These are phyloP conservation scores for Magallana nippona DNA, from an alignment of 2,888 invertebrate genomes.

Conservation along the genomic window DNA sequence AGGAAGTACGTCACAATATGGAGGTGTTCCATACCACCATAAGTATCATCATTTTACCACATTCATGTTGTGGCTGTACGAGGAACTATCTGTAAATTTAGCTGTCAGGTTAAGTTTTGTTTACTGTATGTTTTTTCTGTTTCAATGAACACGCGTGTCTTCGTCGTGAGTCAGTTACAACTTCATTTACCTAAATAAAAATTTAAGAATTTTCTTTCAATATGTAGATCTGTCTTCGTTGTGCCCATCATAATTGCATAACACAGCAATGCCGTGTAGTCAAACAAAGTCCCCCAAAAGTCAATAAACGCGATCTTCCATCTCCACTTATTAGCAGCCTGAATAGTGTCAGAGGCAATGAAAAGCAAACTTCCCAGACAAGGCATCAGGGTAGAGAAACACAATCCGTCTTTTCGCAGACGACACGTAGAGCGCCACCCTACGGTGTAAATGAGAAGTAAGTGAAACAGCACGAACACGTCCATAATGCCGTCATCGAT, in stretches of 20 bases:
- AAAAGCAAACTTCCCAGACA: slow-evolving; percentile 64
- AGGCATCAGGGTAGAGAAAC: slow-evolving; percentile 53
- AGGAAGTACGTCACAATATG: no score
- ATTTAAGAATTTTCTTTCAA: slow-evolving; percentile 8
- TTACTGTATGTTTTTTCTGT: no score
- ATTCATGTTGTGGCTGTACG: no score
- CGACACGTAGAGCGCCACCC: slow-evolving; percentile 61
- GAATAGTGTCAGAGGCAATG: slow-evolving; percentile 64
- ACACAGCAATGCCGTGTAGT: slow-evolving; percentile 65
- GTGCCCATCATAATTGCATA: slow-evolving; percentile 58
- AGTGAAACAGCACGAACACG: slow-evolving; percentile 57
- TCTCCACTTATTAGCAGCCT: slow-evolving; percentile 66
- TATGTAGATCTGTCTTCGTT: slow-evolving; percentile 6
- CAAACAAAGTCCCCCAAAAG: slow-evolving; percentile 61
- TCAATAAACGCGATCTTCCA: slow-evolving; percentile 56
- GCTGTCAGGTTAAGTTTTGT: no score
- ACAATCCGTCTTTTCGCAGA: slow-evolving; percentile 53
- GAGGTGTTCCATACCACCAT: no score
- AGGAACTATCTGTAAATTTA: no score
- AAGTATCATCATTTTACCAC: no score
- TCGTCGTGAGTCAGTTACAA: not conserved
- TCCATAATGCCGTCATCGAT: slow-evolving; percentile 59
- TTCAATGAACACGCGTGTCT: no score
- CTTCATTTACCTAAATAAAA: not conserved
- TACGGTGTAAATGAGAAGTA: slow-evolving; percentile 60